phyloP scores from a whole-genome alignment of 1,140 invertebrate genomes.

The Prorops nasuta region DNA sequence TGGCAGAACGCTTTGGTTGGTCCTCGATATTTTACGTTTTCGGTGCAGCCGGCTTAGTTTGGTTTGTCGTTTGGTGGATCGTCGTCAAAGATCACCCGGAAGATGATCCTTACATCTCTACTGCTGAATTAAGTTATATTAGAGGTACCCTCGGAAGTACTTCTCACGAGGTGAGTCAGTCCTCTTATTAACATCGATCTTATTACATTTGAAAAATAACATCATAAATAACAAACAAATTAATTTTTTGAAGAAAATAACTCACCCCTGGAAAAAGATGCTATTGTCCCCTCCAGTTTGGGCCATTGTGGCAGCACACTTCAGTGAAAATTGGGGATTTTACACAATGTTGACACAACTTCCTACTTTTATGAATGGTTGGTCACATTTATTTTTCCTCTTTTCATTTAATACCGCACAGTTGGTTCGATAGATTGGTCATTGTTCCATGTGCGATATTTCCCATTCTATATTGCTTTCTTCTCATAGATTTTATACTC shows the following conservation, averaged over 20 bases:
- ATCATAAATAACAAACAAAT: too few species aligned
- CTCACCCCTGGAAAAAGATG: conserved; percentile 79
- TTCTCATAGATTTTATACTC: not conserved
- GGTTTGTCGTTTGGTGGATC: conserved; percentile 70
- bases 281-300: conserved; percentile 82
- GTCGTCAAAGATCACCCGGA: conserved; percentile 76
- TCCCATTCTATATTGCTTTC: not conserved
- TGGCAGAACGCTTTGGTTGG: conserved; percentile 78
- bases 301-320: conserved; percentile 88
- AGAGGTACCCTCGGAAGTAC: conserved; percentile 45
- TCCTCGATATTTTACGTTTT: conserved; percentile 86
- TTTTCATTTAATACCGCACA: too few species aligned
- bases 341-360: conserved; percentile 88
- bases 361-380: conserved; percentile 87
- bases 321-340: conserved; percentile 95
- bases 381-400: too few species aligned
- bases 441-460: too few species aligned
- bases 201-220: too few species aligned
- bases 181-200: too few species aligned
- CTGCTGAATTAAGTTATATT: conserved; percentile 77
- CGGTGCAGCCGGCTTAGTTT: conserved; percentile 71
- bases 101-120: conserved; percentile 71
- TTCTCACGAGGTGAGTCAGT: conserved; percentile 20
- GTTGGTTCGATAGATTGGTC: too few species aligned
- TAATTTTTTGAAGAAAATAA: conserved; percentile 45